A percentile compares a stretch with the other conserved stretches of the same genome.
Evolutionary conservation across 2,888 invertebrate species (phyloP).

Genomic region (Calliscelio sp.): DNA sequence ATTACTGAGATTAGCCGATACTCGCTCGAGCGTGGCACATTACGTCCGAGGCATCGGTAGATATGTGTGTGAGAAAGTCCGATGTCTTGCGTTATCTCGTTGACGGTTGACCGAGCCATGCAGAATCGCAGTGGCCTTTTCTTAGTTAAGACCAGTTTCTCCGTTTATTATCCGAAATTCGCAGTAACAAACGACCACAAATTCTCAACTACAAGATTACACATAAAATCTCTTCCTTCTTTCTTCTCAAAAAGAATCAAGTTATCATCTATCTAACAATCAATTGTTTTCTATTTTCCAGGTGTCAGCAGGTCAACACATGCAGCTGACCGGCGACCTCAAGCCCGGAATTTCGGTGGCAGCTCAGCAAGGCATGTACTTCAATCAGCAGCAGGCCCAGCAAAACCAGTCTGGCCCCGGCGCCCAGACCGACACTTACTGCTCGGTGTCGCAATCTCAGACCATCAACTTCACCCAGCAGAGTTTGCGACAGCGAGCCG

Average conservation of each 20-base stretch:
- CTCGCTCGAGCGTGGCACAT: constrained; percentile 36
- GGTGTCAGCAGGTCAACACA: constrained; percentile 95
- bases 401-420: constrained; percentile 78
- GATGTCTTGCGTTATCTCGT: constrained; percentile 41
- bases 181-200: no score
- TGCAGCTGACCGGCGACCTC: constrained; percentile 91
- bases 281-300: no score
- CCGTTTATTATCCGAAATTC: no score
- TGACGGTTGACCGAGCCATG: constrained; percentile 54
- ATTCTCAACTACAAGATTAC: no score
- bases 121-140: constrained; percentile 25
- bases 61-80: constrained; percentile 43
- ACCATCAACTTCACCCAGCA: constrained; percentile 95
- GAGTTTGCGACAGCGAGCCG: constrained; percentile 88
- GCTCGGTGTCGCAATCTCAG: constrained; percentile 93
- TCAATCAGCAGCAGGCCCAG: constrained; percentile 85
- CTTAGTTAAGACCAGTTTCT: constrained; percentile 43
- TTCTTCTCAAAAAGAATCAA: no score
- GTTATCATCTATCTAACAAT: no score
- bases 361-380: constrained; percentile 95
- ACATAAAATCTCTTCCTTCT: no score
- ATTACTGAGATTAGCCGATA: constrained; percentile 36
- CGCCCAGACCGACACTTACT: constrained; percentile 88
- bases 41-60: constrained; percentile 12
- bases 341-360: constrained; percentile 92